phyloP scores from a whole-genome alignment of 2,888 invertebrate genomes.

The Acanthococcus lagerstroemiae region DNA sequence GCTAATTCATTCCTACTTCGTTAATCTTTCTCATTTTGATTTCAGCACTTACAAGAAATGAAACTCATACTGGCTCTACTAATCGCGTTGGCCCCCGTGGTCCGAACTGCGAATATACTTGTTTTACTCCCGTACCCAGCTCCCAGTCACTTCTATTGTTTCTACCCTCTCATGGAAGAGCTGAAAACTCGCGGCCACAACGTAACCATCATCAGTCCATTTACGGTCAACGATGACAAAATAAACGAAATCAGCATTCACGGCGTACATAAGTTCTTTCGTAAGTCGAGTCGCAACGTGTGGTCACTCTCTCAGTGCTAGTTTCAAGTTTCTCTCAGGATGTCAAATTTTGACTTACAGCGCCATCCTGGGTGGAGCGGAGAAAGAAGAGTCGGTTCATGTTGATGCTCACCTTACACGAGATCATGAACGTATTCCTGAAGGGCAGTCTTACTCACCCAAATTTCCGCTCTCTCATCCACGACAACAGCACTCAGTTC shows the following conservation, averaged over 20 bases:
- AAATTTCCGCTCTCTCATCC: slow-evolving; percentile 1
- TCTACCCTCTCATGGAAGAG: not conserved
- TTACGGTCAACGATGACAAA: not conserved
- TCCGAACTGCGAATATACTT: slow-evolving; percentile 1
- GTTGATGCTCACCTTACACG: not conserved
- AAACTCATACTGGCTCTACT: too few relatives aligned
- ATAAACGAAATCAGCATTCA: not conserved
- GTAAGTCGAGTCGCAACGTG: slow-evolving; percentile 2
- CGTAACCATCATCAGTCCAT: not conserved
- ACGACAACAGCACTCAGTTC: slow-evolving; percentile 41
- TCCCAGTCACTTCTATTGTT: slow-evolving; percentile 12
- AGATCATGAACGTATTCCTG: not conserved
- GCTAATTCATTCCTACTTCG: too few relatives aligned
- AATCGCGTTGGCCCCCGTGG: too few relatives aligned
- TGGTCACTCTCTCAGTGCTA: not conserved
- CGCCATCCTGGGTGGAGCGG: not conserved
- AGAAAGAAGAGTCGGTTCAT: not conserved
- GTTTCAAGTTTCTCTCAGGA: not conserved
- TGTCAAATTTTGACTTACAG: not conserved
- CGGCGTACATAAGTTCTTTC: slow-evolving; percentile 1
- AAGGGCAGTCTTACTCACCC: not conserved
- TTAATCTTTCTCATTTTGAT: too few relatives aligned
- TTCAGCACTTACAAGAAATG: too few relatives aligned
- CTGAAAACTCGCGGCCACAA: slow-evolving; percentile 5
- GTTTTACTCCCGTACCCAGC: not conserved